phyloP scores from a whole-genome alignment of 2,797 vertebrate genomes.

The Lutjanus campechanus region DNA sequence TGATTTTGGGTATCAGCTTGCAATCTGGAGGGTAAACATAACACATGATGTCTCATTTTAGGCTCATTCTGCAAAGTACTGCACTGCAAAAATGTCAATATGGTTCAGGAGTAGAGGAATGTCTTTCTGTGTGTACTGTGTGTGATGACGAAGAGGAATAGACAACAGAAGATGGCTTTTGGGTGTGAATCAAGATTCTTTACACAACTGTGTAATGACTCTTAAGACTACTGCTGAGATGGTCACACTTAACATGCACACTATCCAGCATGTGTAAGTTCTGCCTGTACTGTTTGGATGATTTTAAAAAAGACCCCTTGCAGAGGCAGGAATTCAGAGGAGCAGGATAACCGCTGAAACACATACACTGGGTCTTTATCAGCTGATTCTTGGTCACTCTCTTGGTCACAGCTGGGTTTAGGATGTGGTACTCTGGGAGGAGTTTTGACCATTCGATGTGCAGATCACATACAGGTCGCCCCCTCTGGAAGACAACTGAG shows the following conservation, averaged over 20 bases:
- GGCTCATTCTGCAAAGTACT: conserved; percentile 32
- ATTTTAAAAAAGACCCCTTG: neutral
- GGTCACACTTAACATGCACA: conserved; percentile 43
- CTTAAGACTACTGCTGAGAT: conserved; percentile 34
- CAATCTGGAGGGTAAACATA: conserved; percentile 1
- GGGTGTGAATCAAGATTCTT: neutral
- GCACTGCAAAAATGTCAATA: conserved; percentile 6
- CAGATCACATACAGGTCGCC: conserved; percentile 83
- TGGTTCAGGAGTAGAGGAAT: conserved; percentile 13
- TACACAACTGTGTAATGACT: neutral
- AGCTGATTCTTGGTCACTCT: conserved; percentile 21
- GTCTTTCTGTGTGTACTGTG: conserved; percentile 3
- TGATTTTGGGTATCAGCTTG: conserved; percentile 12
- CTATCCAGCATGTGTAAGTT: conserved; percentile 17
- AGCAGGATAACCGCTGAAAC: neutral
- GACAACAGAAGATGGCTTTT: neutral
- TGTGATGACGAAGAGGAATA: neutral
- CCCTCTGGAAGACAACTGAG: conserved; percentile 89
- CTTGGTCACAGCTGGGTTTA: conserved; percentile 31
- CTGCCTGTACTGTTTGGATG: neutral
- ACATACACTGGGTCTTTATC: neutral
- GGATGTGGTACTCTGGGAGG: conserved; percentile 1
- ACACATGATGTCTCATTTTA: conserved; percentile 19
- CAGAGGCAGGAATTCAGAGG: conserved; percentile 26
- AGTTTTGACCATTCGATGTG: neutral